Evolutionary conservation across 92 coral and sea anemone genomes (phyloP), one percentile per base, ranked within the genome.

Genomic region (Zoanthus sansibaricus): DNA sequence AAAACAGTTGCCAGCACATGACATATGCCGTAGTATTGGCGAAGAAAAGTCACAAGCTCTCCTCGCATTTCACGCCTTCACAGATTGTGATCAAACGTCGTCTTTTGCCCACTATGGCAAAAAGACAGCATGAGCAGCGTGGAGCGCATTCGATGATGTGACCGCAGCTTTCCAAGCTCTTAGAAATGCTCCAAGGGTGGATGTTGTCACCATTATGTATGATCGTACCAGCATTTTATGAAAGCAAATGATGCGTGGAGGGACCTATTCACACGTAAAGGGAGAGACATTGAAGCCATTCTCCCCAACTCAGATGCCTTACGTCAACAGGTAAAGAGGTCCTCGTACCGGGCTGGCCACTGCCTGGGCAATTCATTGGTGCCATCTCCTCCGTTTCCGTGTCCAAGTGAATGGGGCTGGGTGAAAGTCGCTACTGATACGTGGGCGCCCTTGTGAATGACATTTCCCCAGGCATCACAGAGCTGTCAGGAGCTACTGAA

Each of bases 71-170:
- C 95, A 93, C 67, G 83, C 92, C 70, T 91, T 91, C 61, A 87
- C 93, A 68, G 94, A 92, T 9, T 89, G 88, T 72, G 96, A 89
- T 47, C 92, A 89, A 79, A 91, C 93, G 31, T 91, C 93, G 25
- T 79, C 85, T 31, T 94, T 94, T 82, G 82, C 88, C 7, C 66
- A 59, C 74, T 49, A 16, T 42, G 96, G 94, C 61, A 91, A 94
- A 82, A 93, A 94, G 85, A 91, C 90, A 20, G 96, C 96, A 18
- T 94, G 96, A 92, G 87, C 87, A 25, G 91, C 77, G 1, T 94
- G 93, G 92, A 71, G 17, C 3, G 78, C 79, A 18, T 93, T 59
- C 86, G 47, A 74, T 72, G 92, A 86, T 17, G 88, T 83, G 47
- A 86, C 88, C 0, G 86, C 30, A 4, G 66, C 15, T 44, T 82